phyloP scores from a whole-genome alignment of 2,113 vertebrate genomes.

The Bos javanicus region DNA sequence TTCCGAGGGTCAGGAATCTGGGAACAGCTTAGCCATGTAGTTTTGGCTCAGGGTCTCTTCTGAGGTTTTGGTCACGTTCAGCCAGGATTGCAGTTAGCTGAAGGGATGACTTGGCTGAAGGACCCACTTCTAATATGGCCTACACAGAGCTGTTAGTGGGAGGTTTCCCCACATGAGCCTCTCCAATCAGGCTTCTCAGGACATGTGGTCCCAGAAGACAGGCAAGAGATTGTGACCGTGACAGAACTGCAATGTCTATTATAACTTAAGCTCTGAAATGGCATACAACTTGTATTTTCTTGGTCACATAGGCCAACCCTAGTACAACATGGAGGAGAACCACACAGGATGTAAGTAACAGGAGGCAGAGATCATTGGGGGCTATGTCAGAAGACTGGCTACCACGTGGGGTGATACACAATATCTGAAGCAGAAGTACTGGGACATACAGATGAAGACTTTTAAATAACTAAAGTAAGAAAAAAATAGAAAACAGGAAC shows the following conservation, averaged over 20 bases:
- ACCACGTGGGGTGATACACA: background rate
- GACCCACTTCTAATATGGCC: background rate
- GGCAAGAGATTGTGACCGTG: background rate
- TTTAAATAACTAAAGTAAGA: background rate
- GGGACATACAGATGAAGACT: background rate
- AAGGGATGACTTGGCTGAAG: background rate
- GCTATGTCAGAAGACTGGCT: background rate
- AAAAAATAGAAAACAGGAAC: background rate
- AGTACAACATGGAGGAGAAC: background rate
- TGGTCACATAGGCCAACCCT: background rate
- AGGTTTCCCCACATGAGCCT: background rate
- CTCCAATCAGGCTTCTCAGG: background rate
- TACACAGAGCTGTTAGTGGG: background rate
- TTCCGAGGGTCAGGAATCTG: slow-evolving; percentile 25
- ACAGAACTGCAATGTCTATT: background rate
- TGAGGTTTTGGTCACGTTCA: background rate
- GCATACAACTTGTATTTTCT: background rate
- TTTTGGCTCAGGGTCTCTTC: background rate
- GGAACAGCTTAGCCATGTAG: background rate
- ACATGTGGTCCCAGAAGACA: background rate
- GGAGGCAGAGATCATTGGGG: background rate
- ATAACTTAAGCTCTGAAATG: background rate
- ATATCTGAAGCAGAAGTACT: background rate
- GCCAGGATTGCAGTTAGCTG: background rate
- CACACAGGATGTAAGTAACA: background rate